Evolutionary conservation across 2,797 vertebrate genomes (phyloP).

Genomic region (Sebastes wilsoni): DNA sequence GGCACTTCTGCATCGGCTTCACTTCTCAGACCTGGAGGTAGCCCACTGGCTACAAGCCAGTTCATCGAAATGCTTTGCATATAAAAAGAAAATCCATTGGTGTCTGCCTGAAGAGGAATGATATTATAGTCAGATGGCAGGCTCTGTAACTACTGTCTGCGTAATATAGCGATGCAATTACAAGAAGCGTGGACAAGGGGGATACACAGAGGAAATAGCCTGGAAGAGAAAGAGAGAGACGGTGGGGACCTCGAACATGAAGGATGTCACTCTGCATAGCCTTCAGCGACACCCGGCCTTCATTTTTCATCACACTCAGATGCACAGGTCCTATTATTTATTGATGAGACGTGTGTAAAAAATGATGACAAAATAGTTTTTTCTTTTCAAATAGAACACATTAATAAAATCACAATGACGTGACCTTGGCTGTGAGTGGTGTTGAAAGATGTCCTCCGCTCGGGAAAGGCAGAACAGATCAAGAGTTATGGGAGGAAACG

Average conservation of each 20-base stretch:
- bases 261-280: slow-evolving; percentile 29
- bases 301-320: slow-evolving; percentile 15
- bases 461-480: not conserved
- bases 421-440: slow-evolving; percentile 6
- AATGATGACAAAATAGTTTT: not conserved
- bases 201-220: slow-evolving; percentile 17
- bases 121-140: not conserved
- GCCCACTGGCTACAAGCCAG: not conserved
- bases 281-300: slow-evolving; percentile 12
- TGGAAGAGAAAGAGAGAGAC: not conserved
- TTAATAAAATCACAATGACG: slow-evolving; percentile 3
- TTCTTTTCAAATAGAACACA: not conserved
- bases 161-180: slow-evolving; percentile 55
- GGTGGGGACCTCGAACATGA: slow-evolving; percentile 26
- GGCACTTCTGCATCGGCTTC: not conserved
- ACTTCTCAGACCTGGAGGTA: no score
- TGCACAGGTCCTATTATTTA: slow-evolving; percentile 26
- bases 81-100: slow-evolving; percentile 18
- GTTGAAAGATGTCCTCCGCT: not conserved
- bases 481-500: not conserved
- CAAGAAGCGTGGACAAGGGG: slow-evolving; percentile 22
- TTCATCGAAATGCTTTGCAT: slow-evolving; percentile 14
- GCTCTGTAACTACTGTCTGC: slow-evolving; percentile 28
- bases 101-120: slow-evolving; percentile 26
- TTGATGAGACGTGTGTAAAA: slow-evolving; percentile 36